Evolutionary conservation across 2,888 invertebrate species (phyloP).

Genomic region (Chalcosyrphus nemorum): DNA sequence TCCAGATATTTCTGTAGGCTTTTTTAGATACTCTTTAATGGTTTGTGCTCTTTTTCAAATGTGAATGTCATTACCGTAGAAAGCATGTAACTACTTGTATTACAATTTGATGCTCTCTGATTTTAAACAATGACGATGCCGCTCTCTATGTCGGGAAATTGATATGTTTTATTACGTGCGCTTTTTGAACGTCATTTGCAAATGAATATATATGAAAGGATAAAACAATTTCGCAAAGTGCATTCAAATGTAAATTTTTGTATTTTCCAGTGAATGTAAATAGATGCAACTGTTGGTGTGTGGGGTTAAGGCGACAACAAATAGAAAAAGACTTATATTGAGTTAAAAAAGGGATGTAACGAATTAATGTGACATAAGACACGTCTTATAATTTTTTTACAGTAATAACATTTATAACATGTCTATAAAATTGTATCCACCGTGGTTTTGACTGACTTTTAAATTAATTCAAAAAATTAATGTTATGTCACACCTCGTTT

Average conservation of each 20-base stretch:
- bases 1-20: neutral
- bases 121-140: conserved; percentile 56
- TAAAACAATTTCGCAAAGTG: conserved; percentile 1
- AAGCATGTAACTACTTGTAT: conserved; percentile 52
- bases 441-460: too few species aligned
- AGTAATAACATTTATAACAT: too few species aligned
- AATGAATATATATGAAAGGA: conserved; percentile 21
- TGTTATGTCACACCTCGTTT: too few species aligned
- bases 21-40: neutral
- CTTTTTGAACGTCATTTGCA: conserved; percentile 39
- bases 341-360: too few species aligned
- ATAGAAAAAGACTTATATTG: too few species aligned
- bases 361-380: too few species aligned
- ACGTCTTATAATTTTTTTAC: too few species aligned
- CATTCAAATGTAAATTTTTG: conserved; percentile 36
- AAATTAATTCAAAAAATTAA: too few species aligned
- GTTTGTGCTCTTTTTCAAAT: neutral
- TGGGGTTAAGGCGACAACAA: too few species aligned
- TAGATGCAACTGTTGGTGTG: neutral
- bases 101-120: conserved; percentile 64
- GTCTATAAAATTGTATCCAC: too few species aligned
- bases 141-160: conserved; percentile 51
- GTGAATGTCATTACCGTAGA: conserved; percentile 61
- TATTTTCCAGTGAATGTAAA: conserved; percentile 10
- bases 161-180: conserved; percentile 50